Conservation (phyloP, 1,140 invertebrate species). For the Oncopodura yosiiana region DNA sequence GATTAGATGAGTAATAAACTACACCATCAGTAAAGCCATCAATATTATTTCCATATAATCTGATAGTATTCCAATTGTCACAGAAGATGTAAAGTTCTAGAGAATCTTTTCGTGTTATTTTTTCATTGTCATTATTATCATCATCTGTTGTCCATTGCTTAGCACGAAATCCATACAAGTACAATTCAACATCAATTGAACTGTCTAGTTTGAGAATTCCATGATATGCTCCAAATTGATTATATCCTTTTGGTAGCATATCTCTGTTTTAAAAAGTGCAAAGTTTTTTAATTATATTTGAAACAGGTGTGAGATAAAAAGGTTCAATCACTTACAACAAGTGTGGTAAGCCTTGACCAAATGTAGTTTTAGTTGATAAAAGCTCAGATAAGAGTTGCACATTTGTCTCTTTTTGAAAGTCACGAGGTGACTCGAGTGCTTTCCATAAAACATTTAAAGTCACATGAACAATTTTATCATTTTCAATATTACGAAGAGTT, state of each 20-base stretch:
- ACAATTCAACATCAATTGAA: constrained; percentile 38
- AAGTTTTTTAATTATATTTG: constrained; percentile 13
- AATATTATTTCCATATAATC: constrained; percentile 9
- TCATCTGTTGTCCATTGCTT: constrained; percentile 43
- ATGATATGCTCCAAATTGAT: constrained; percentile 46
- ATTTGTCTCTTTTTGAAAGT: constrained; percentile 36
- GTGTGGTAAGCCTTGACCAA: constrained; percentile 43
- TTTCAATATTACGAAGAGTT: no score
- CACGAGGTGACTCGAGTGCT: constrained; percentile 43
- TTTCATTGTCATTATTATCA: constrained; percentile 41
- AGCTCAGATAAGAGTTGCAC: constrained; percentile 38
- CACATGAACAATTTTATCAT: no score
- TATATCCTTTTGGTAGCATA: constrained; percentile 40
- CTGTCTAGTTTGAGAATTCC: constrained; percentile 40
- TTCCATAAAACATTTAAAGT: no score
- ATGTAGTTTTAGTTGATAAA: constrained; percentile 43
- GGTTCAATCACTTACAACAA: neutral
- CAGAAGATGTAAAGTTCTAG: constrained; percentile 24
- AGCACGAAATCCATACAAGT: constrained; percentile 46
- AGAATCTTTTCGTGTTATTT: neutral
- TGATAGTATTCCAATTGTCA: constrained; percentile 17
- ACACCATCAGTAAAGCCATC: constrained; percentile 20
- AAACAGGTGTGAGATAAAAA: constrained; percentile 25
- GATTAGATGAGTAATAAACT: constrained; percentile 1
- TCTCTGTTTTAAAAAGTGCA: constrained; percentile 28